Conservation (phyloP, 92 coral and sea anemone genomes). For the Zoanthus solanderi region DNA sequence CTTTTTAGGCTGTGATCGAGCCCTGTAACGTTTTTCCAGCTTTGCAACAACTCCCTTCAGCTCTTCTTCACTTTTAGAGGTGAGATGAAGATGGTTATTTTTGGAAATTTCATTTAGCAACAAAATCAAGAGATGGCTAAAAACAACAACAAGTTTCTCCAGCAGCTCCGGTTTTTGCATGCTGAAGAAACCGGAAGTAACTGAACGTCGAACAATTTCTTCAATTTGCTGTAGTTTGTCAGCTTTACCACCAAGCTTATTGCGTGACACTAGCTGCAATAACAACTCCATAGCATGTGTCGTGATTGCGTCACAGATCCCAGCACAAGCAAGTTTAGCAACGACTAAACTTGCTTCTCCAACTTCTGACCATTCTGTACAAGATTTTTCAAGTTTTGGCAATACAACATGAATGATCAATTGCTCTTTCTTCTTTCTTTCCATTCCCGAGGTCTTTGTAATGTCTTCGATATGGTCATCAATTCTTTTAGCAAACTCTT, state of each 20-base stretch:
- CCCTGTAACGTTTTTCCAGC: neutral
- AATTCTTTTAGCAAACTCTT: neutral
- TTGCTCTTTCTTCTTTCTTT: neutral
- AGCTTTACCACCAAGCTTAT: neutral
- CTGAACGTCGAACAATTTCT: neutral
- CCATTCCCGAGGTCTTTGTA: neutral
- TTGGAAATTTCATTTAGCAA: neutral
- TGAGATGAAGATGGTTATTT: neutral
- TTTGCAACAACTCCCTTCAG: neutral
- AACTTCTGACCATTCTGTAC: neutral
- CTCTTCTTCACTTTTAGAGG: neutral
- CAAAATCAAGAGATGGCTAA: neutral
- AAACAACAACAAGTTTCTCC: neutral
- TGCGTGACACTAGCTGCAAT: conserved; percentile 2
- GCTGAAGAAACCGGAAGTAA: neutral
- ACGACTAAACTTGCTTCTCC: neutral
- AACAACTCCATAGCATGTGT: conserved; percentile 16
- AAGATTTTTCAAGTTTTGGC: neutral
- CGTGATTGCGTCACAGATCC: neutral
- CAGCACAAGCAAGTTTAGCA: conserved; percentile 23
- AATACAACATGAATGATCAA: conserved; percentile 2
- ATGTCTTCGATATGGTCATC: conserved; percentile 1
- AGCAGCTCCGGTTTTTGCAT: neutral
- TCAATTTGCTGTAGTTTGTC: conserved; percentile 25
- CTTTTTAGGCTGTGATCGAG: neutral